Conservation (phyloP, 2,113 vertebrate species). For the Tenebrosternarchus preto region DNA sequence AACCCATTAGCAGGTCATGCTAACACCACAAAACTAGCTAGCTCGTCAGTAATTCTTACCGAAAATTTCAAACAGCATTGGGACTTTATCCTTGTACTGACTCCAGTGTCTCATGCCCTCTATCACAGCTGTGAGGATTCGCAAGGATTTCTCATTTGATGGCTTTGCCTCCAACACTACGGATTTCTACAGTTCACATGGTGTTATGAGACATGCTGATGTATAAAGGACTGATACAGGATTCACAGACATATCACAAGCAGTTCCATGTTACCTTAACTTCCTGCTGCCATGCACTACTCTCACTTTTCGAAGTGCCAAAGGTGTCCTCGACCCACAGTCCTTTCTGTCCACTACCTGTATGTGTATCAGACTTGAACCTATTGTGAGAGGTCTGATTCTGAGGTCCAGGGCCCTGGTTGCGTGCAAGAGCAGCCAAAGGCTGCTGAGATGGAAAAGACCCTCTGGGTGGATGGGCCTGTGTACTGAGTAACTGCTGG, state of each 20-base stretch:
- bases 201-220: background rate
- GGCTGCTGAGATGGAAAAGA: conserved; percentile 51
- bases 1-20: background rate
- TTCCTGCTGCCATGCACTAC: conserved; percentile 32
- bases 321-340: conserved; percentile 46
- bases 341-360: conserved; percentile 34
- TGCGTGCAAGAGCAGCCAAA: conserved; percentile 38
- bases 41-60: conserved; percentile 72
- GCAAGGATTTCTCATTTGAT: conserved; percentile 77
- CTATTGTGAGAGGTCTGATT: conserved; percentile 62
- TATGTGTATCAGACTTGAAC: conserved; percentile 51
- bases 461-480: conserved; percentile 20
- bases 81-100: conserved; percentile 78
- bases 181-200: conserved; percentile 62
- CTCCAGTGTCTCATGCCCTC: conserved; percentile 91
- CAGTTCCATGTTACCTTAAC: background rate
- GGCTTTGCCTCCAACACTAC: conserved; percentile 64
- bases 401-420: conserved; percentile 34
- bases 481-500: conserved; percentile 57
- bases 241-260: no score
- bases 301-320: conserved; percentile 9
- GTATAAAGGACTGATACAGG: background rate
- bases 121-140: conserved; percentile 86
- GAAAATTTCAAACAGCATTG: conserved; percentile 87
- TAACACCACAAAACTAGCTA: background rate